Evolutionary conservation across 1,140 invertebrate genomes (phyloP).

Genomic region (Cephus cinctus): DNA sequence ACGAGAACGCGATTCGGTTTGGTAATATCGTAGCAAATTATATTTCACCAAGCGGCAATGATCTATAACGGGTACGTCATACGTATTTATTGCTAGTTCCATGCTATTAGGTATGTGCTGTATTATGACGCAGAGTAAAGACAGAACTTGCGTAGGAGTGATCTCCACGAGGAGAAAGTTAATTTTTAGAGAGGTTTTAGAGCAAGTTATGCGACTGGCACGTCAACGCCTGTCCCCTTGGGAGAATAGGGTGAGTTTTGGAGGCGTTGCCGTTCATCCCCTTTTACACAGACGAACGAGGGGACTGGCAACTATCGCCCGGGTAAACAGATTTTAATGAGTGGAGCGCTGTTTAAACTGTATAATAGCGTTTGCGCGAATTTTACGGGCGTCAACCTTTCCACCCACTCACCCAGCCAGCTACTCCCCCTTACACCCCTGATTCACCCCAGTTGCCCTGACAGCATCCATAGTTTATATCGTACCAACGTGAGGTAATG

Average conservation of each 20-base stretch:
- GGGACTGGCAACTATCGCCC: constrained; percentile 7
- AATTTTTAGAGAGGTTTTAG: no score
- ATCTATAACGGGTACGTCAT: no score
- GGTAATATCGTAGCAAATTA: no score
- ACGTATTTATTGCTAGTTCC: no score
- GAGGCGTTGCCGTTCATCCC: constrained; percentile 12
- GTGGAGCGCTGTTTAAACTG: constrained; percentile 31
- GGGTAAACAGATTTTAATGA: constrained; percentile 43
- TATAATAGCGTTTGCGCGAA: constrained; percentile 31
- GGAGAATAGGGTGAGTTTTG: constrained; percentile 15
- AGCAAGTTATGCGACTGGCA: no score
- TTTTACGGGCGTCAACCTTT: constrained; percentile 17
- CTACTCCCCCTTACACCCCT: not conserved
- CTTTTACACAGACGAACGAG: not conserved
- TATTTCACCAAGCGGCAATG: no score
- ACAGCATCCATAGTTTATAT: not conserved
- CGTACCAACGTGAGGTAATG: not conserved
- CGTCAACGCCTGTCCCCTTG: no score
- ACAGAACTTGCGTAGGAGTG: no score
- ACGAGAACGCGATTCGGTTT: constrained; percentile 35
- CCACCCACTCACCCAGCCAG: not conserved
- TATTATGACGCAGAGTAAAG: no score
- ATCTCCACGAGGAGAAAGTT: no score
- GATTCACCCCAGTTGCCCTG: not conserved
- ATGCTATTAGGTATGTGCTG: no score